Base-by-base conservation (phyloP, 2,113 vertebrate species). In the Xenus cinereus region DNA sequence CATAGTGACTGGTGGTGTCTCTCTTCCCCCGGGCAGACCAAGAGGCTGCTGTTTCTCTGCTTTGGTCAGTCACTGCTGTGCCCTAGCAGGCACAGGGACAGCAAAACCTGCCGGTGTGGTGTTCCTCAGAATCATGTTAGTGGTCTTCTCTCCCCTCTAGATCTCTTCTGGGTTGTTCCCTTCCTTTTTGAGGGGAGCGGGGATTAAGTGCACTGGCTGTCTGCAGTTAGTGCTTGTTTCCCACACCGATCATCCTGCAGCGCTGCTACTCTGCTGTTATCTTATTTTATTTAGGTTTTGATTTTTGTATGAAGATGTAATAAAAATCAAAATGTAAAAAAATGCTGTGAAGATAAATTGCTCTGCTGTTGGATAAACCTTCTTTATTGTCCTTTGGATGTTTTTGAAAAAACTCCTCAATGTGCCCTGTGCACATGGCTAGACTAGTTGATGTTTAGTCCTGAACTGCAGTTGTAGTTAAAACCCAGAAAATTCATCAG, bases 261-360 rank as follows among this genome's bases (percentile, higher is more conserved):
- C 84, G 54, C 92, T 60, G 89, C 91, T 98, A 96, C 82, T 84
- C 88, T 93, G 96, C 97, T 98, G 97, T 98, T 93, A 96, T 98
- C 98, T 98, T 57, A 21, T 3, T 28, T 43, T 98, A 98, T 98
- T 98, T 98, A 98, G 97, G 97, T 96, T 98, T 98, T 98, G 97
- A 96, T 97, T 98, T 98, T 48, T 48, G 21, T 23, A 48, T 48
- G 46, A 48, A 48, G 46, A 23, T 22, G 46, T 48, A 48, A 48
- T 48, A 48, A 48, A 48, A 48, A 48, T 48, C 94, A 98, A 97
- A 98, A 96, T 92, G 93, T 98, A 96, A 97, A 98, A 98, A 98
- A 98, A 95, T 97, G 90, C 95, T 93, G 94, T 45, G 85, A 94
- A 84, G 92, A 76, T 78, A 69, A 96, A 93, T 83, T 83, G 56